Percentiles rank a stretch among this genome's conserved stretches.
These are phyloP conservation scores for Noctua pronuba DNA, from an alignment of 2,888 invertebrate genomes.

Conservation along the genomic window DNA sequence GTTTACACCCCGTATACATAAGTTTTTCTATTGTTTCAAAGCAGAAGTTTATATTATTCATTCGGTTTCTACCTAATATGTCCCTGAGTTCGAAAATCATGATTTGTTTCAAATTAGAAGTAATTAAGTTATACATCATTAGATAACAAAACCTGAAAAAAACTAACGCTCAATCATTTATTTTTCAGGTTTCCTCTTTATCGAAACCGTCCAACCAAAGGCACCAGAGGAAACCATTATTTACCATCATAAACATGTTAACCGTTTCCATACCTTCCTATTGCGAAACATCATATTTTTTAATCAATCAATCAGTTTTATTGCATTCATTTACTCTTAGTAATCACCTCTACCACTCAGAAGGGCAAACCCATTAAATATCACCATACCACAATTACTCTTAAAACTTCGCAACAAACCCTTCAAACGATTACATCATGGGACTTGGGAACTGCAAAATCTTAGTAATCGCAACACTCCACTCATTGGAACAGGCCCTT, in stretches of 20 bases:
- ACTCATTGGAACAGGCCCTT: slow-evolving; percentile 12
- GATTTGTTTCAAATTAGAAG: not conserved
- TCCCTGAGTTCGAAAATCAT: not conserved
- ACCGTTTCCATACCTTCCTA: slow-evolving; percentile 21
- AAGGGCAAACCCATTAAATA: not conserved
- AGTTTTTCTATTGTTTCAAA: not conserved
- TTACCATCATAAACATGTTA: slow-evolving; percentile 35
- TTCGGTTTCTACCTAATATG: not conserved
- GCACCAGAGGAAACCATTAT: slow-evolving; percentile 41
- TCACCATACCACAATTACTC: not conserved
- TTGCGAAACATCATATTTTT: slow-evolving; percentile 32
- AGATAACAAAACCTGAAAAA: not conserved
- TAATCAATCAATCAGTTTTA: not conserved
- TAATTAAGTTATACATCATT: slow-evolving; percentile 1
- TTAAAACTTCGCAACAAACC: slow-evolving; percentile 6
- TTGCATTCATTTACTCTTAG: not conserved
- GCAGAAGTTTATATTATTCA: not conserved
- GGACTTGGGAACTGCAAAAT: slow-evolving; percentile 4
- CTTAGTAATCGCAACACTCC: not conserved
- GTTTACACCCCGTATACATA: no score
- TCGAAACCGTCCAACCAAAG: slow-evolving; percentile 20
- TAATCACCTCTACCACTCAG: not conserved
- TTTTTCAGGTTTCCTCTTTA: slow-evolving; percentile 24
- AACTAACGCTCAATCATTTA: slow-evolving; percentile 6
- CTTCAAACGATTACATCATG: not conserved